Evolutionary conservation across 2,888 invertebrate species (phyloP), one percentile per base, ranked within the genome.

Genomic region (Alentia gelatinosa): DNA sequence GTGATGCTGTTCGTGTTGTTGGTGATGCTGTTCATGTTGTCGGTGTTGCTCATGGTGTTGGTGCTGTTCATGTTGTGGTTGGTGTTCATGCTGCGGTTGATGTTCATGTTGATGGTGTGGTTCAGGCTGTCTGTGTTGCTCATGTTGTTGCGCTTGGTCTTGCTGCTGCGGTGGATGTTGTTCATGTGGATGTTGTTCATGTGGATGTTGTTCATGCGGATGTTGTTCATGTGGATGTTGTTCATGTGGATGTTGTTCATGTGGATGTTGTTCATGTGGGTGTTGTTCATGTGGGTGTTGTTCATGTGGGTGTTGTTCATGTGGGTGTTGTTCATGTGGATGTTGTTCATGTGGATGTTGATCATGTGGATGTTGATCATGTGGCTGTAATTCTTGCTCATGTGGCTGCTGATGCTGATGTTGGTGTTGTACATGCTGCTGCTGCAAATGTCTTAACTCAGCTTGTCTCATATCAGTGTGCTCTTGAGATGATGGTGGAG

Each of bases 401-500:
- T 74, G 68, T 68, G 89, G 37, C 12, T 86, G 86, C 19, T 42
- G 86, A 4, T 86, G 86, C 15, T 86, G 86, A 5, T 40, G 30
- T 5, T 40, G 47, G 1, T 86, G 86, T 30, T 86, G 47, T 26
- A 40, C 40, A 12, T 84, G 84, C 42, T 84, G 40, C 26, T 84
- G 84, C 26, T 84, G 84, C 26, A 86, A 50, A 47, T 86, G 86
- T 30, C 86, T 42, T 19, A 86, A 30, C 42, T 86, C 86, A n/a
- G 86, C 86, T 33, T 86, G 86, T 47, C 86, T 26, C 86, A 33
- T 5, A 26, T 33, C 35, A 23, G 86, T 47, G 47, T 86, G 86
- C 50, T 89, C 89, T 39, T 89, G 89, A 26, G 89, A 89, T 23
- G 89, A 89, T 0, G 89, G 56, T 50, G 56, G 89, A 35, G 89